Conservation (phyloP, 2,888 invertebrate species). For the Meiosimyza platycephala region DNA sequence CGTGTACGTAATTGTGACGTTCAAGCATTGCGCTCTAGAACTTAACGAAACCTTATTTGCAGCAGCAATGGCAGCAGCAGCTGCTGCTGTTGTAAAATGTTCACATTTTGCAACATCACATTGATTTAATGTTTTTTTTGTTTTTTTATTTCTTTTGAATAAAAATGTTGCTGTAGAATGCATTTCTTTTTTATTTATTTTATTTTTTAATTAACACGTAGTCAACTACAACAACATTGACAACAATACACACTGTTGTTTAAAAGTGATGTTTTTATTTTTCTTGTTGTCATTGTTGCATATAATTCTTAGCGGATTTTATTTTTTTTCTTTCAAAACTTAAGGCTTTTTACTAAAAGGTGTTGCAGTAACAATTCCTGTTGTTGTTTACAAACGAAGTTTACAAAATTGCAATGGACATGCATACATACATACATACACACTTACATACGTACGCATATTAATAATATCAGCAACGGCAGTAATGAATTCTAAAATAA, state of each 20-base stretch:
- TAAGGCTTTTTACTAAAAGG: neutral
- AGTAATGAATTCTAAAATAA: neutral
- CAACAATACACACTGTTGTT: neutral
- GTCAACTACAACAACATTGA: too few relatives aligned
- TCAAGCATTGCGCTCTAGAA: slow-evolving; percentile 5
- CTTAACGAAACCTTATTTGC: slow-evolving; percentile 22
- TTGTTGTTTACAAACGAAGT: neutral
- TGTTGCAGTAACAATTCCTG: too few relatives aligned
- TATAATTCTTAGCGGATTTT: neutral
- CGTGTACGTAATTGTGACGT: too few relatives aligned
- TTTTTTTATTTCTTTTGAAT: neutral
- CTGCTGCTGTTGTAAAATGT: slow-evolving; percentile 4
- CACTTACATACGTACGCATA: too few relatives aligned
- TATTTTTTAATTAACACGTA: too few relatives aligned
- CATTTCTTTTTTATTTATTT: neutral
- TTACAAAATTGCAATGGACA: too few relatives aligned
- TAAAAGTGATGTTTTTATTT: neutral
- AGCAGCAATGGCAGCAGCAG: slow-evolving; percentile 21
- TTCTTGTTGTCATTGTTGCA: neutral
- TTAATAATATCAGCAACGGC: too few relatives aligned
- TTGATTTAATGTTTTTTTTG: slow-evolving; percentile 18
- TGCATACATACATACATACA: too few relatives aligned
- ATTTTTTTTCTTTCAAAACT: neutral
- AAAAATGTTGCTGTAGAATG: neutral
- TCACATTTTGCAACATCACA: neutral